Conservation (phyloP, 2,113 vertebrate genomes). For the Anas platyrhynchos region DNA sequence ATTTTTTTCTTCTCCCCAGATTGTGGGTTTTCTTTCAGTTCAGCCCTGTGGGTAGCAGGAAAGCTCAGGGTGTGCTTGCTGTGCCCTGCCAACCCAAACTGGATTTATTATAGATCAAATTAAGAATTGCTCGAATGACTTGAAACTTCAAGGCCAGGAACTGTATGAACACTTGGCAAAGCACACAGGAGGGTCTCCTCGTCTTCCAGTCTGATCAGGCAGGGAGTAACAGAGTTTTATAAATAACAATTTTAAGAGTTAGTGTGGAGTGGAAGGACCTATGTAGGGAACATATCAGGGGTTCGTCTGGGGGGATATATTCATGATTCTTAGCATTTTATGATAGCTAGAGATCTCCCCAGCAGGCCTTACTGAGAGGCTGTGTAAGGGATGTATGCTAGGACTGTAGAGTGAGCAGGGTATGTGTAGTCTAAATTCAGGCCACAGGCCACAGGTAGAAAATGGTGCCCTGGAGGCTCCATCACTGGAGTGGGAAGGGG, state of each 20-base stretch:
- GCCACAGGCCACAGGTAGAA: background rate
- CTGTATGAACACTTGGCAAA: conserved; percentile 1
- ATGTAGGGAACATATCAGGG: background rate
- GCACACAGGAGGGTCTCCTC: background rate
- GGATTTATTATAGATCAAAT: conserved; percentile 23
- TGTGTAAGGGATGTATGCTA: fast-evolving
- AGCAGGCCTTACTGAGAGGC: background rate
- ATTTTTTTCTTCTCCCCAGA: conserved; percentile 9
- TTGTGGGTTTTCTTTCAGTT: conserved; percentile 28
- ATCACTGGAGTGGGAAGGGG: background rate
- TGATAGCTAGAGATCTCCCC: background rate
- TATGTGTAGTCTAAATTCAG: background rate
- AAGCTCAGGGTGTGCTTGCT: background rate
- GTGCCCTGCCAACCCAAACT: conserved; percentile 15
- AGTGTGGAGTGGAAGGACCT: background rate
- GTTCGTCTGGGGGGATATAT: background rate
- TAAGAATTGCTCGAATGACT: conserved; percentile 23
- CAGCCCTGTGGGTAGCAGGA: background rate
- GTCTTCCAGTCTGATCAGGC: background rate
- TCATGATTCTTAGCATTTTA: background rate
- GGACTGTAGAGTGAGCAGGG: background rate
- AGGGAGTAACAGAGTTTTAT: background rate
- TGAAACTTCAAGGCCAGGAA: background rate
- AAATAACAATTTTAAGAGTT: background rate
- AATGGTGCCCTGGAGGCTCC: background rate